phyloP scores from a whole-genome alignment of 2,113 vertebrate species.

The Platanista minor region DNA sequence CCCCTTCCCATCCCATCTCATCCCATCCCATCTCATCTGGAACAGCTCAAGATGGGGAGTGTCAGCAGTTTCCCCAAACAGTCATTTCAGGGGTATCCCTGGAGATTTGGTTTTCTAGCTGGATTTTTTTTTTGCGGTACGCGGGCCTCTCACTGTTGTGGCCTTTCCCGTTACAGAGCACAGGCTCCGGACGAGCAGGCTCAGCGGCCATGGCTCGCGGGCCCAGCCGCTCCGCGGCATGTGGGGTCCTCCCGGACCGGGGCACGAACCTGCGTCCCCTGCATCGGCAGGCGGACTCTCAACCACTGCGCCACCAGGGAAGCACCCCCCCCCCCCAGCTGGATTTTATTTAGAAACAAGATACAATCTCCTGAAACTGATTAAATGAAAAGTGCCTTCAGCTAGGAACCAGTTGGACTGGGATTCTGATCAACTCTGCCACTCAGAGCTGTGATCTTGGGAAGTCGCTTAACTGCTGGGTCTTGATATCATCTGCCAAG shows the following conservation, averaged over 20 bases:
- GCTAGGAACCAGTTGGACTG: not conserved
- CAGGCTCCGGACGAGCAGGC: too few relatives aligned
- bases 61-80: not conserved
- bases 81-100: not conserved
- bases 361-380: not conserved
- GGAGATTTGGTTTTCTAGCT: not conserved
- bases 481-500: not conserved
- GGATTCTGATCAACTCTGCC: not conserved
- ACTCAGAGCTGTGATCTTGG: not conserved
- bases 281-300: too few relatives aligned
- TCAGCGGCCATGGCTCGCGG: too few relatives aligned
- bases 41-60: not conserved
- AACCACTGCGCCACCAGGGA: too few relatives aligned
- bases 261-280: too few relatives aligned
- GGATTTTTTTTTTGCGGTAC: too few relatives aligned
- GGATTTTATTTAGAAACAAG: conserved; percentile 27
- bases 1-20: not conserved
- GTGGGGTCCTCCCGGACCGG: too few relatives aligned
- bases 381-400: not conserved
- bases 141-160: too few relatives aligned
- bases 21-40: too few relatives aligned
- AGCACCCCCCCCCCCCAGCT: too few relatives aligned
- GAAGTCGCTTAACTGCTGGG: not conserved
- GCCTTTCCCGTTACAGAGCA: too few relatives aligned
- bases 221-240: too few relatives aligned